Percentiles rank a stretch among this genome's conserved stretches.
These are phyloP conservation scores for Mormyrus hasselquistii DNA, from an alignment of 2,797 vertebrate species.

Conservation along the genomic window DNA sequence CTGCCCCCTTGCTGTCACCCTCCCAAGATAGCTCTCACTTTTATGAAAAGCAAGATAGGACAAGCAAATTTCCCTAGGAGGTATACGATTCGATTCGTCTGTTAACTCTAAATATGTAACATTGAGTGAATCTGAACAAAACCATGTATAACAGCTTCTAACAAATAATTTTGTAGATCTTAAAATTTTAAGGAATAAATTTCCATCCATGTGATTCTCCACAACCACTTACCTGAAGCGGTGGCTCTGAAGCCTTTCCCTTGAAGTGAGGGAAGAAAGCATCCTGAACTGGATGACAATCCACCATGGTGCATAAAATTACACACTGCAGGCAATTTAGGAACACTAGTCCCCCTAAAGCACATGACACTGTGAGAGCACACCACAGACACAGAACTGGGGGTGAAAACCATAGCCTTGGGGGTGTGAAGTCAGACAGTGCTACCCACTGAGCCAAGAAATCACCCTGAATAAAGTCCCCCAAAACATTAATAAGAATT, in stretches of 20 bases:
- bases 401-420: not conserved
- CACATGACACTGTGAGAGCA: not conserved
- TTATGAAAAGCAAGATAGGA: not conserved
- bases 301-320: not conserved
- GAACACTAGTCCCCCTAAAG: not conserved
- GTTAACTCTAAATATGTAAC: not conserved
- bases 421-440: not conserved
- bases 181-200: not conserved
- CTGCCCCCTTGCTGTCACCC: not conserved
- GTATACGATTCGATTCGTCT: not conserved
- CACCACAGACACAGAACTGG: not conserved
- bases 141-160: not conserved
- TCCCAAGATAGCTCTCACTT: not conserved
- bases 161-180: not conserved
- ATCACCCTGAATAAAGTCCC: not conserved
- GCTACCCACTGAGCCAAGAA: not conserved
- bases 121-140: not conserved
- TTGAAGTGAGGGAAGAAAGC: not conserved
- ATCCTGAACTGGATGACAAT: not conserved
- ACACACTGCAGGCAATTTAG: not conserved
- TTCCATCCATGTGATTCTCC: not conserved
- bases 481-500: not conserved
- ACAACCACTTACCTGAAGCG: not conserved
- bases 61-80: not conserved
- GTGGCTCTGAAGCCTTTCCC: not conserved